These are phyloP conservation scores for Euzophera pinguis DNA, from an alignment of 2,888 invertebrate species.

Conservation along the genomic window DNA sequence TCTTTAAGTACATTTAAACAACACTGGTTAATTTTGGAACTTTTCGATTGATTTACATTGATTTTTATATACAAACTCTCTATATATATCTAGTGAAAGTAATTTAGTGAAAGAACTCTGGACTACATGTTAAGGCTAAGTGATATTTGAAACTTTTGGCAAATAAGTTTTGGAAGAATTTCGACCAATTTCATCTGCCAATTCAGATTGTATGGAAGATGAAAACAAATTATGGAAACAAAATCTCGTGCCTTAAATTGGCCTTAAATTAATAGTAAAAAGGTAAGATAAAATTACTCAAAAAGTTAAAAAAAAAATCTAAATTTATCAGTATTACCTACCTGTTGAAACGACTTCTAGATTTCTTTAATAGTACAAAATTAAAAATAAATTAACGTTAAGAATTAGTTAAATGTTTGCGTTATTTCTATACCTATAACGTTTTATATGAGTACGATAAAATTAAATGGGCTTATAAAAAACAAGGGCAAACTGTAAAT, in stretches of 20 bases:
- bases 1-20: slow-evolving; percentile 78
- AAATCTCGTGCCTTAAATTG: slow-evolving; percentile 79
- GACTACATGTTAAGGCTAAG: slow-evolving; percentile 72
- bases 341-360: slow-evolving; percentile 73
- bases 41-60: slow-evolving; percentile 71
- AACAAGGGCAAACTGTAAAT: slow-evolving; percentile 49
- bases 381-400: slow-evolving; percentile 75
- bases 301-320: slow-evolving; percentile 60
- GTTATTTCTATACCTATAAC: slow-evolving; percentile 75
- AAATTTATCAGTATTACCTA: slow-evolving; percentile 75
- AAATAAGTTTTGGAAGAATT: slow-evolving; percentile 63
- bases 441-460: slow-evolving; percentile 69
- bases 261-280: slow-evolving; percentile 78
- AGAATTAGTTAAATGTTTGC: slow-evolving; percentile 73
- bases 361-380: slow-evolving; percentile 80
- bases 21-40: slow-evolving; percentile 80
- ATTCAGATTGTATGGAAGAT: slow-evolving; percentile 63
- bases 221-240: slow-evolving; percentile 56
- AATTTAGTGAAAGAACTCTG: slow-evolving; percentile 73
- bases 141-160: slow-evolving; percentile 73
- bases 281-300: slow-evolving; percentile 71
- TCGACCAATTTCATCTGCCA: slow-evolving; percentile 75
- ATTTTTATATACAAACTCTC: slow-evolving; percentile 77
- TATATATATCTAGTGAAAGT: slow-evolving; percentile 74
- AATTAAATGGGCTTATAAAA: slow-evolving; percentile 68